These are phyloP conservation scores for Parazoanthus atlanticus DNA, from an alignment of 92 coral and sea anemone species.

Conservation along the genomic window DNA sequence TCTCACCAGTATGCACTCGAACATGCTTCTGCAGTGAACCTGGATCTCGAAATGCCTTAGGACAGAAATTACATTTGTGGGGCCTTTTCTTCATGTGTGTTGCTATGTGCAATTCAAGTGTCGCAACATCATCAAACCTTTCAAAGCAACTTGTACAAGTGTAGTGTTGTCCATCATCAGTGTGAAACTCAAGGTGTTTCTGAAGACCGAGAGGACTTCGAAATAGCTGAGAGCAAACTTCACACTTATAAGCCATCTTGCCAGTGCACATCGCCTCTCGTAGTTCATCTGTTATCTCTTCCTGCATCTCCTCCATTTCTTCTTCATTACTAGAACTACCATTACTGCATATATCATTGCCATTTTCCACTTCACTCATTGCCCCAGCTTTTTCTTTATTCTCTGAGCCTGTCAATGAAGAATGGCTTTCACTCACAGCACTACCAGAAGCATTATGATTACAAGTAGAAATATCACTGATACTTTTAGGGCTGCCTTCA, in stretches of 20 bases:
- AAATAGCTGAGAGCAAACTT: constrained; percentile 92
- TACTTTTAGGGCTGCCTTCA: neutral
- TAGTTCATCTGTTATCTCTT: constrained; percentile 29
- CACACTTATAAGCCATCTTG: constrained; percentile 79
- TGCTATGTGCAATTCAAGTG: constrained; percentile 82
- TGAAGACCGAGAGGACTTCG: constrained; percentile 94
- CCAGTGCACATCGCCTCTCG: constrained; percentile 57
- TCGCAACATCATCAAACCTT: constrained; percentile 63
- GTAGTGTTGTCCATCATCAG: constrained; percentile 85
- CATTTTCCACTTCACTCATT: neutral
- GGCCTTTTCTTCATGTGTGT: constrained; percentile 89
- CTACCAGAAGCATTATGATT: neutral
- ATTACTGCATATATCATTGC: neutral
- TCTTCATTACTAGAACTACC: constrained; percentile 30
- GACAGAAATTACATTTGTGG: constrained; percentile 90
- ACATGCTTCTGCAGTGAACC: constrained; percentile 98
- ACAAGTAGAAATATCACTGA: neutral
- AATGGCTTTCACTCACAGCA: constrained; percentile 18
- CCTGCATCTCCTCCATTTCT: constrained; percentile 21
- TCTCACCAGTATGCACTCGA: constrained; percentile 96
- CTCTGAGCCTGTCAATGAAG: neutral
- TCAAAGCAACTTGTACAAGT: constrained; percentile 89
- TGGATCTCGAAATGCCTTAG: constrained; percentile 98
- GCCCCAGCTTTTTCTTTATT: constrained; percentile 4
- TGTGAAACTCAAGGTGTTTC: constrained; percentile 94